Evolutionary conservation across 1,140 invertebrate species (phyloP).

Genomic region (Nasonia giraulti): DNA sequence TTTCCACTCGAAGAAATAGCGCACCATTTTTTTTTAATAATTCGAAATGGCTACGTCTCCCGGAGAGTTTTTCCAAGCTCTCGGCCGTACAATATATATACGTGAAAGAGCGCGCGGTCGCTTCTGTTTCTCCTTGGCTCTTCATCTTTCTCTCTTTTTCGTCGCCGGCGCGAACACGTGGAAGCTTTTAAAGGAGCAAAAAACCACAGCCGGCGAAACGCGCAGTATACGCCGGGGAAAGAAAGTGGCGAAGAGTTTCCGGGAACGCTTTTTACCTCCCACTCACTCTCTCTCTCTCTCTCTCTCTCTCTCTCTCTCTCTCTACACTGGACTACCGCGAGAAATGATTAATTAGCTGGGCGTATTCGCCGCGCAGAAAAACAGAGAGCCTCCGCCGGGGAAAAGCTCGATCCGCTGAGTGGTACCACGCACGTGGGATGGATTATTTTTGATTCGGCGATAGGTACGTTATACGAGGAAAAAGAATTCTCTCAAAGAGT

Average conservation of each 20-base stretch:
- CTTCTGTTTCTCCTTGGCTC: background rate
- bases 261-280: background rate
- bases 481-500: too few relatives aligned
- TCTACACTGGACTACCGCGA: background rate
- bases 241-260: conserved; percentile 17
- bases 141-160: background rate
- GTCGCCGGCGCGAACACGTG: conserved; percentile 5
- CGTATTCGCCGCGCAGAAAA: background rate
- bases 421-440: background rate
- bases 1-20: too few relatives aligned
- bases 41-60: too few relatives aligned
- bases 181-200: conserved; percentile 41
- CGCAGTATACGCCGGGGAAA: background rate
- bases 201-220: background rate
- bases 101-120: background rate
- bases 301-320: background rate
- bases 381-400: background rate
- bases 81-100: background rate
- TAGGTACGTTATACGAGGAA: too few relatives aligned
- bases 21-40: too few relatives aligned
- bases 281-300: background rate
- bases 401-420: background rate
- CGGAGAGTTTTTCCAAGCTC: background rate
- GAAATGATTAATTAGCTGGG: conserved; percentile 31
- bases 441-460: too few relatives aligned